Percentiles rank a stretch among this genome's conserved stretches.
phyloP scores from a whole-genome alignment of 2,113 vertebrate species.

The Myotis brandtii region DNA sequence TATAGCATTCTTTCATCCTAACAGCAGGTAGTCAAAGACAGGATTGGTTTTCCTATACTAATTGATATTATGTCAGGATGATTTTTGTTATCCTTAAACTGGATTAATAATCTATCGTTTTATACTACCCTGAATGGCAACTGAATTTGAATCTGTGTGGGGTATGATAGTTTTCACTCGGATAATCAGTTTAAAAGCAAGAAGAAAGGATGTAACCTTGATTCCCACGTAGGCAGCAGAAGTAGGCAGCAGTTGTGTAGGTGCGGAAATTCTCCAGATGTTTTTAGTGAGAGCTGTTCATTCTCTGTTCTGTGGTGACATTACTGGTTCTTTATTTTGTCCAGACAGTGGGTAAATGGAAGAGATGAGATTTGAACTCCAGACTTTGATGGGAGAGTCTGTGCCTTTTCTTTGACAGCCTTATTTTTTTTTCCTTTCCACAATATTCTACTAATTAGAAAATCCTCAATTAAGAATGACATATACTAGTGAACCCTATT shows the following conservation, averaged over 20 bases:
- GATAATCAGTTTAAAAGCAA: conserved; percentile 38
- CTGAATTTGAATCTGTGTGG: neutral
- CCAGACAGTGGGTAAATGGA: neutral
- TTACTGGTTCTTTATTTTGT: conserved; percentile 63
- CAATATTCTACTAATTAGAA: neutral
- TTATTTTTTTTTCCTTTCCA: neutral
- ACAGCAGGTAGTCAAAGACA: neutral
- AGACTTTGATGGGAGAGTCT: neutral
- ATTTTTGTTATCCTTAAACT: conserved; percentile 38
- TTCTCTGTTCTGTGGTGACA: conserved; percentile 76
- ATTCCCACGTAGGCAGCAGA: conserved; percentile 60
- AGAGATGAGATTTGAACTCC: neutral
- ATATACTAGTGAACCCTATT: neutral
- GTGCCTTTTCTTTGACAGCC: neutral
- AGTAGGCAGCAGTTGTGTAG: conserved; percentile 41
- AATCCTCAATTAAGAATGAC: neutral
- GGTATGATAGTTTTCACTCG: neutral
- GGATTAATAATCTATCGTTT: conserved; percentile 16
- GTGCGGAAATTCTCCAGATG: conserved; percentile 78
- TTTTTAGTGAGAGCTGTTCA: conserved; percentile 83
- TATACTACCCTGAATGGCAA: neutral
- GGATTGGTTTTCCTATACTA: neutral
- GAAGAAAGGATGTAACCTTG: conserved; percentile 70
- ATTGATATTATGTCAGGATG: conserved; percentile 1
- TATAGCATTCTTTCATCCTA: neutral